Evolutionary conservation across 2,113 vertebrate species (phyloP).

Genomic region (Prolemur simus): DNA sequence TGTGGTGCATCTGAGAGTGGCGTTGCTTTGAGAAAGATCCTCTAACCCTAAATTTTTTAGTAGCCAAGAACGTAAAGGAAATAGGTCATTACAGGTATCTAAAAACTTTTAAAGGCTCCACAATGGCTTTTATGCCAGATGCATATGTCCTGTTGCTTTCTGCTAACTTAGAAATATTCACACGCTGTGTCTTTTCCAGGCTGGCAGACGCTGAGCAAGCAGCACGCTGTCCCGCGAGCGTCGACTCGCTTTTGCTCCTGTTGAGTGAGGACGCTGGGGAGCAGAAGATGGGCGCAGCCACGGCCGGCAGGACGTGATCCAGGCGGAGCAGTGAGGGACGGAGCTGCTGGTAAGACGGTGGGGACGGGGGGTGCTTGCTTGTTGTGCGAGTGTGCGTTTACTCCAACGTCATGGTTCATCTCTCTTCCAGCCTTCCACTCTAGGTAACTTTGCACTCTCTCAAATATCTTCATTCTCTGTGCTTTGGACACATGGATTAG

Average conservation of each 20-base stretch:
- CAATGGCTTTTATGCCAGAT: background rate
- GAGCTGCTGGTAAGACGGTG: conserved; percentile 64
- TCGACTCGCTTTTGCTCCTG: conserved; percentile 18
- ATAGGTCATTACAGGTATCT: background rate
- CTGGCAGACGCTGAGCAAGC: conserved; percentile 57
- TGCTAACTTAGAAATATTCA: conserved; percentile 4
- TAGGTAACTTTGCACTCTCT: background rate
- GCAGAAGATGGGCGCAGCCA: conserved; percentile 65
- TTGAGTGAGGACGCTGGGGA: background rate
- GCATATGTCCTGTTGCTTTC: background rate
- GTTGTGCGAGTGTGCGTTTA: background rate
- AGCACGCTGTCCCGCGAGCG: conserved; percentile 41
- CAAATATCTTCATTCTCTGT: background rate
- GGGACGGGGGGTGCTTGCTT: background rate
- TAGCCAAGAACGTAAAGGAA: background rate
- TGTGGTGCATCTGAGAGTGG: background rate
- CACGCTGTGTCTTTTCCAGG: conserved; percentile 55
- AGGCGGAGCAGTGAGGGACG: conserved; percentile 50
- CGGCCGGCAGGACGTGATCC: conserved; percentile 60
- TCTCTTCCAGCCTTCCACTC: background rate
- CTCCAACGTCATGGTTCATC: background rate
- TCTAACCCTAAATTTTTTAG: background rate
- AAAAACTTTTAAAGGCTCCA: background rate
- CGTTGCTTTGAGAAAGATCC: background rate
- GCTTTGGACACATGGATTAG: background rate